These are phyloP conservation scores for Amiota communis DNA, from an alignment of 2,888 invertebrate species.

Conservation along the genomic window DNA sequence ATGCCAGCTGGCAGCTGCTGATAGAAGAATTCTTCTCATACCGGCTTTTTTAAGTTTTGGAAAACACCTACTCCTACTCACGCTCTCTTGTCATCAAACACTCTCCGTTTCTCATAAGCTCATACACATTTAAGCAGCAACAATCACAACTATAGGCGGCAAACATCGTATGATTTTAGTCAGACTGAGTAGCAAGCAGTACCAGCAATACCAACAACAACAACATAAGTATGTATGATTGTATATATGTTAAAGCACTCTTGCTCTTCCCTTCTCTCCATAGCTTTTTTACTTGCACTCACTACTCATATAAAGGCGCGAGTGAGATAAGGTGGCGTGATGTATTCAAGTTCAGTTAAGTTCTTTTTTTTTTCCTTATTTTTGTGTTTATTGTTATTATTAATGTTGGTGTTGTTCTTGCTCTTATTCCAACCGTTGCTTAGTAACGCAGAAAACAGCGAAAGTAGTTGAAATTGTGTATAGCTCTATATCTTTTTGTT, in stretches of 20 bases:
- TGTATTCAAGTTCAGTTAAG: slow-evolving; percentile 66
- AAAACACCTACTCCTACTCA: too few species aligned
- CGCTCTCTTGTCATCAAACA: too few species aligned
- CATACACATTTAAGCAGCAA: too few species aligned
- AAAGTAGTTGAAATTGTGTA: neutral
- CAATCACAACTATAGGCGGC: too few species aligned
- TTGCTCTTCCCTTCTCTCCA: neutral
- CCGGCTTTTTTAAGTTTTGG: too few species aligned
- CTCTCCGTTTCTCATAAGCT: too few species aligned
- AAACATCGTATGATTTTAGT: too few species aligned
- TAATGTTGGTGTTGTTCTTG: slow-evolving; percentile 33
- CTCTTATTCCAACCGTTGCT: neutral
- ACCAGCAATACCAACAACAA: neutral
- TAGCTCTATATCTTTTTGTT: neutral
- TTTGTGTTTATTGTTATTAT: slow-evolving; percentile 31
- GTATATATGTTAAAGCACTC: neutral
- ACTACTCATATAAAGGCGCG: slow-evolving; percentile 14
- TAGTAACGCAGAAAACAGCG: slow-evolving; percentile 3
- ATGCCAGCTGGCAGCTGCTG: too few species aligned
- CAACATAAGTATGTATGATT: too few species aligned
- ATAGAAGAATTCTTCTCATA: too few species aligned
- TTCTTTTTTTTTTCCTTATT: slow-evolving; percentile 46
- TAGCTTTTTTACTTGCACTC: neutral
- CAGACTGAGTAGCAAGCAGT: neutral
- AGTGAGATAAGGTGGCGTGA: slow-evolving; percentile 71